Evolutionary conservation across 2,113 vertebrate genomes (phyloP).

Genomic region (Nycticryphes semicollaris): DNA sequence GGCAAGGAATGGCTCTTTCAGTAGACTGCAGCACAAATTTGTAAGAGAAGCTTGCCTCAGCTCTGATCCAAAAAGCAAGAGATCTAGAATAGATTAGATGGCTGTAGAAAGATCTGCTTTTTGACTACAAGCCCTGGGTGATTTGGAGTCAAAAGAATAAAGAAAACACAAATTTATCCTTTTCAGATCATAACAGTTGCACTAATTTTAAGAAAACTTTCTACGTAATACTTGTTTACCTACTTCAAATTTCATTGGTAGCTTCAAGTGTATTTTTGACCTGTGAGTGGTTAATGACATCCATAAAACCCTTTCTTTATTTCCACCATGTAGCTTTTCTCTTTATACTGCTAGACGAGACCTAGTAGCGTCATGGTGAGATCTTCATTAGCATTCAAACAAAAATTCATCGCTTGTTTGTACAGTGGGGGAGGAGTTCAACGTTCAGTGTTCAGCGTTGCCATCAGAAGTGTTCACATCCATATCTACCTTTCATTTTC

Average conservation of each 20-base stretch:
- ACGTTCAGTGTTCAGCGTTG: neutral
- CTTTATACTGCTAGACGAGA: conserved; percentile 4
- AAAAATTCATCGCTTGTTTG: conserved; percentile 37
- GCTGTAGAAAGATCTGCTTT: neutral
- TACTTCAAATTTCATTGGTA: conserved; percentile 20
- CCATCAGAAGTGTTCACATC: conserved; percentile 50
- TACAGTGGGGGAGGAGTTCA: neutral
- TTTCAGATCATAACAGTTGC: neutral
- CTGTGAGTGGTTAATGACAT: conserved; percentile 30
- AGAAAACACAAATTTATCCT: neutral
- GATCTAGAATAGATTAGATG: conserved; percentile 16
- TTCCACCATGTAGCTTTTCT: neutral
- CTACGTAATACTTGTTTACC: conserved; percentile 19
- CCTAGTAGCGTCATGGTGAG: neutral
- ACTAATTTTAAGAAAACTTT: neutral
- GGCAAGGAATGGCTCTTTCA: conserved; percentile 48
- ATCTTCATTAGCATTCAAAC: conserved; percentile 59
- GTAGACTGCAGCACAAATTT: conserved; percentile 55
- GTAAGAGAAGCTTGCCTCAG: conserved; percentile 54
- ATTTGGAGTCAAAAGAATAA: neutral
- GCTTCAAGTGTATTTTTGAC: conserved; percentile 35
- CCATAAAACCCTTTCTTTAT: neutral
- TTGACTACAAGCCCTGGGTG: neutral
- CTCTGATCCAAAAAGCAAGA: conserved; percentile 28
- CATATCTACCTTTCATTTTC: neutral